Percentiles rank a stretch among this genome's conserved stretches.
Conservation (phyloP, 2,113 vertebrate species). For the Chloropsis hardwickii region DNA sequence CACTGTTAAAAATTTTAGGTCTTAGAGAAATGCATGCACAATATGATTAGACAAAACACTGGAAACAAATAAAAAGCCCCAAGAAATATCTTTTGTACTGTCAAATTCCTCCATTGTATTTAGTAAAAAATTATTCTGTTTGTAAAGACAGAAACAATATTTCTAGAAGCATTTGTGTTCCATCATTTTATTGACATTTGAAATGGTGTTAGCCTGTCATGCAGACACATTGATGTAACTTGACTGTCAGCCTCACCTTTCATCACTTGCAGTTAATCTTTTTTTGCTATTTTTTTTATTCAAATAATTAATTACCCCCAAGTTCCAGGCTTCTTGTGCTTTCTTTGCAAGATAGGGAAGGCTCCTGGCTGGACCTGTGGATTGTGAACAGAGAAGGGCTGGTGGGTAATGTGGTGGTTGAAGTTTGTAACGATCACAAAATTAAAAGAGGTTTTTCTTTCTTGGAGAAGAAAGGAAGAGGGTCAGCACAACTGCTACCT, state of each 20-base stretch:
- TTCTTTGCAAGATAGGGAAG: neutral
- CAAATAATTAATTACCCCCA: neutral
- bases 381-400: neutral
- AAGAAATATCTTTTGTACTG: neutral
- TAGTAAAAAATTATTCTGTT: neutral
- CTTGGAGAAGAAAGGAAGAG: neutral
- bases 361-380: neutral
- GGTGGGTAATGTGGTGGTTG: neutral
- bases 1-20: neutral
- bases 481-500: neutral
- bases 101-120: neutral
- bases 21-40: neutral
- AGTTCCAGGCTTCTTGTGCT: neutral
- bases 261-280: neutral
- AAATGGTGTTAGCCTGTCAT: neutral
- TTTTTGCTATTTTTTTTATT: constrained; percentile 25
- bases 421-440: rapidly evolving
- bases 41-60: neutral
- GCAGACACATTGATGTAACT: neutral
- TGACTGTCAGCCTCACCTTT: neutral
- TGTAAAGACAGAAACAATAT: neutral
- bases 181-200: neutral
- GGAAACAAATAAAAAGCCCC: neutral
- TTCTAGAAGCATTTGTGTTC: neutral
- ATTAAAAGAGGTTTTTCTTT: neutral